Evolutionary conservation across 2,888 invertebrate species (phyloP), one percentile per base, ranked within the genome.

Genomic region (Calameuta filiformis): DNA sequence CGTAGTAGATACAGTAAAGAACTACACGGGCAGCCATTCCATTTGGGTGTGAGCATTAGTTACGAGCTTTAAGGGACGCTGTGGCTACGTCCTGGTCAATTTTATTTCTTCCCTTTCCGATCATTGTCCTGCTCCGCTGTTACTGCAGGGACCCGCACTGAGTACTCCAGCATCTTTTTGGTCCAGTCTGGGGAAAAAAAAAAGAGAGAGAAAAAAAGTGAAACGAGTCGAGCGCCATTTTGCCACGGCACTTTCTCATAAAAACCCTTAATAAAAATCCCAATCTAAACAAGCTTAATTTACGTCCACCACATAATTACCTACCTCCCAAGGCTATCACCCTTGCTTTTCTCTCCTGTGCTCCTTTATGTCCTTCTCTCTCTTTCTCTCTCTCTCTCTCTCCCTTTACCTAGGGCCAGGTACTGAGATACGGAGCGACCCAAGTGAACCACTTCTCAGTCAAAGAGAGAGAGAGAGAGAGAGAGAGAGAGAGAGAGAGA

Each of bases 231-330:
- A 85, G 85, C 87, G 87, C 87, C 87, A 89, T 90, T 90, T 90
- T 87, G 85, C 83, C 83, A 85, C 81, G 85, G 85, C 85, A 85
- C 87, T 88, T 87, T 85, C 86, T 87, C 86, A 87, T 88, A 90
- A 89, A 90, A 87, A 86, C 86, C 90, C 89, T 91, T 91, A 91
- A 91, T 91, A 91, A 91, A 91, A 91, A 91, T 91, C 90, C 89
- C 91, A 91, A 91, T 91, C 91, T 89, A 91, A 91, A 91, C 91
- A 91, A 91, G 90, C 91, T 91, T 90, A 91, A 91, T 91, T 91
- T 90, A 91, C 91, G 90, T 90, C 90, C 89, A 90, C 91, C 90
- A 90, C 91, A 91, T 91, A 91, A 91, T 91, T 91, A 91, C 90
- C 90, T 89, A 88, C 88, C 90, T 89, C 83, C 84, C 82, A 84